These are phyloP conservation scores for Artibeus lituratus DNA, from an alignment of 2,797 vertebrate species.

Conservation along the genomic window DNA sequence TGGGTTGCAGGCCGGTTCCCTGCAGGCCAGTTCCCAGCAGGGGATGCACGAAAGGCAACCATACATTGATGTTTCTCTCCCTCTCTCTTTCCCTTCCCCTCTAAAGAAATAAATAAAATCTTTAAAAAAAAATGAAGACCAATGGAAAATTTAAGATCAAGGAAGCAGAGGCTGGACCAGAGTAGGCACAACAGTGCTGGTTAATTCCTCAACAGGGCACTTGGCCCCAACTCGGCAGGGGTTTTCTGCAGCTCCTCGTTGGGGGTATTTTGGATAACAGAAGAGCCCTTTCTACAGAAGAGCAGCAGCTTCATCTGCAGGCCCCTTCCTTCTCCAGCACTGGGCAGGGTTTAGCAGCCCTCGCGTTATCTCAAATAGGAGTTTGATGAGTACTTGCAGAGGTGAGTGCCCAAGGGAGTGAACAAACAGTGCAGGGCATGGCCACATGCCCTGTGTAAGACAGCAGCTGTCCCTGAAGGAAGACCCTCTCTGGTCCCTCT, in stretches of 20 bases:
- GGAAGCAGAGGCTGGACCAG: background rate
- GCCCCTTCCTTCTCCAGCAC: background rate
- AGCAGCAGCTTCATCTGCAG: background rate
- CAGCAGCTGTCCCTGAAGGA: fast-evolving
- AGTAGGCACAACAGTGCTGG: background rate
- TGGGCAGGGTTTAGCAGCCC: too few relatives aligned
- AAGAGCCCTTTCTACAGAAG: background rate
- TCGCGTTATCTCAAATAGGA: background rate
- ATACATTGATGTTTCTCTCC: too few relatives aligned
- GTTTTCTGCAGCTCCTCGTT: background rate
- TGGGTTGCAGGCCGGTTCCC: too few relatives aligned
- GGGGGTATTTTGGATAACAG: background rate
- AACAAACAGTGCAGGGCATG: background rate
- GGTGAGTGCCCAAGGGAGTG: background rate
- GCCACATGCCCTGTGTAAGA: fast-evolving
- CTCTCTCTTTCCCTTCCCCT: too few relatives aligned
- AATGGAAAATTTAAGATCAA: background rate
- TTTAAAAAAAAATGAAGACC: background rate
- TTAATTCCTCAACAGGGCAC: background rate
- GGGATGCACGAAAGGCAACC: too few relatives aligned
- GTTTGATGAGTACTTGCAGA: background rate
- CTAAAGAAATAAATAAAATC: too few relatives aligned
- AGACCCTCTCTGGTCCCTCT: background rate
- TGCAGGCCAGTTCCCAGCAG: too few relatives aligned
- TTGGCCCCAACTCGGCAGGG: background rate